phyloP scores from a whole-genome alignment of 1,140 invertebrate species.

The Venturia canescens region DNA sequence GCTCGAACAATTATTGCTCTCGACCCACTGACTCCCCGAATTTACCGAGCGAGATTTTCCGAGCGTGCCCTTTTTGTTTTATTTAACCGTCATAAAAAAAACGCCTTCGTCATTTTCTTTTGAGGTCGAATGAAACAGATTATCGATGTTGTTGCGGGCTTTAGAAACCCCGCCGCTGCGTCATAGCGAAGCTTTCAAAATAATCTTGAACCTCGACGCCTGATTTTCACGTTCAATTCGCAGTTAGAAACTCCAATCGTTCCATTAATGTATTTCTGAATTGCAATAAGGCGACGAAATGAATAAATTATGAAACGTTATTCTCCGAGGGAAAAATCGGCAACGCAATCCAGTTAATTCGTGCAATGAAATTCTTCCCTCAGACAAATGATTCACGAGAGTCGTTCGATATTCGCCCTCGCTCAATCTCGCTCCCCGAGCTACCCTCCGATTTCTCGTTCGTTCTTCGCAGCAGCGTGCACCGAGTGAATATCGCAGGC shows the following conservation, averaged over 20 bases:
- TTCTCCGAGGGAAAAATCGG: background rate
- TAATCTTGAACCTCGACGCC: background rate
- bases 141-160: background rate
- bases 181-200: background rate
- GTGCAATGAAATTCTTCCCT: background rate
- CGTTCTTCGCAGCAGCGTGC: background rate
- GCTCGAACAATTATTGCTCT: background rate
- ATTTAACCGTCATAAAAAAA: background rate
- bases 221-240: too few species aligned
- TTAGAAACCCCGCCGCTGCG: background rate
- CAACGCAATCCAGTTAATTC: background rate
- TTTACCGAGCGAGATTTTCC: background rate
- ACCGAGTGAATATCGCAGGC: background rate
- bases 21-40: background rate
- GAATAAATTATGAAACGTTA: background rate
- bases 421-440: background rate
- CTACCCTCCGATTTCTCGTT: background rate
- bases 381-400: background rate
- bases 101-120: slow-evolving; percentile 1
- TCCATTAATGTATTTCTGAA: too few species aligned
- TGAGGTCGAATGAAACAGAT: background rate
- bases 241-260: too few species aligned
- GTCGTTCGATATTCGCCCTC: slow-evolving; percentile 7
- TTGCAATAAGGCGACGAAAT: background rate
- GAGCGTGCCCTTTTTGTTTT: background rate